These are phyloP conservation scores for Anisognathus igniventris DNA, from an alignment of 2,797 vertebrate genomes.

Conservation along the genomic window DNA sequence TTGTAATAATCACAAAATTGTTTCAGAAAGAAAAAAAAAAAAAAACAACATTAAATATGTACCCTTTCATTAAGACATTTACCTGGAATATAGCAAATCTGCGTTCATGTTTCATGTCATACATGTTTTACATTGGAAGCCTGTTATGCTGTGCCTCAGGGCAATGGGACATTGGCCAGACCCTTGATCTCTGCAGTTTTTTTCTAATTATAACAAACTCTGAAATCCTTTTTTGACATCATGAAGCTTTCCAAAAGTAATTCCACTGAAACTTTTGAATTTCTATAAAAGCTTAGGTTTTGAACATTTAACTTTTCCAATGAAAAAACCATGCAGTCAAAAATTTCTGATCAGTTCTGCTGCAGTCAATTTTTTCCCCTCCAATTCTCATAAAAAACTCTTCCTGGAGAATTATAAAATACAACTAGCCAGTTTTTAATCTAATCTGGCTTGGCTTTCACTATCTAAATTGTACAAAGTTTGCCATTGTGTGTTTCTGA, in stretches of 20 bases:
- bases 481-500: conserved; percentile 31
- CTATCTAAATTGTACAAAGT: conserved; percentile 37
- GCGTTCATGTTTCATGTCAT: not conserved
- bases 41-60: not conserved
- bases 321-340: not conserved
- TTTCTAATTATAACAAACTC: not conserved
- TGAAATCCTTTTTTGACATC: not conserved
- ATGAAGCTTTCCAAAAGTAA: not conserved
- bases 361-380: not conserved
- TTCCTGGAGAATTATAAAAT: conserved; percentile 14
- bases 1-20: not conserved
- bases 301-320: not conserved
- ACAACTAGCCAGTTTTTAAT: conserved; percentile 2
- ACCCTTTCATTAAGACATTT: not conserved
- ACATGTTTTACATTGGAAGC: not conserved
- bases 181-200: not conserved
- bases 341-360: not conserved
- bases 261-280: not conserved
- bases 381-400: not conserved
- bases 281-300: not conserved
- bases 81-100: not conserved
- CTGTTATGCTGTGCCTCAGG: not conserved
- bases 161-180: not conserved
- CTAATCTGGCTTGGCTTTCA: conserved; percentile 34
- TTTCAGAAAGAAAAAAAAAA: not conserved